Base-by-base conservation (phyloP, 2,797 vertebrate genomes). In the Mus minutoides region DNA sequence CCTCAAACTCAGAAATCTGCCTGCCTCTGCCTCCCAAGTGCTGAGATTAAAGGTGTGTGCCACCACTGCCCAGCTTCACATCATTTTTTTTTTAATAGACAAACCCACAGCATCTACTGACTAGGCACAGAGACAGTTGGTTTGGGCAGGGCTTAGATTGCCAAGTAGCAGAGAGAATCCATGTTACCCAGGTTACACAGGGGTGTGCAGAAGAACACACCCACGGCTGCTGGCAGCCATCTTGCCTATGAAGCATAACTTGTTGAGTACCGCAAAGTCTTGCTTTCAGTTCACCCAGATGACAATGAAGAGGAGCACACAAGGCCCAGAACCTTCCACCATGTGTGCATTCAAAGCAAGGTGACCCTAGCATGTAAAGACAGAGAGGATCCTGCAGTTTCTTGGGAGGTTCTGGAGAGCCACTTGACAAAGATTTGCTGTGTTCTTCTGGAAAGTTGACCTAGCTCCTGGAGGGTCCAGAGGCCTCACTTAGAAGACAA, bases 171-270 rank as follows among this genome's bases (percentile, higher is more conserved):
- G 34, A 1, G 17, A 60, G 87, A 46, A 40, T 6, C 26, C 40
- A 34, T 40, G 40, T 62, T 29, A 17, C 46, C 37, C 58, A 46
- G 26, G n/a, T n/a, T n/a, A n/a, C n/a, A n/a, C n/a, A n/a, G n/a
- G n/a, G n/a, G n/a, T 26, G 21, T 26, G 12, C 31, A 34, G 46
- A 14, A 84, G 49, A 49, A 26, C 0, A 0, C 3, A 7, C 14
- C 11, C 4, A 1, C 24, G 46, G 24, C 52, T n/a, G 0, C 10
- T 43, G 21, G 14, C 22, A 26, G 37, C n/a, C 46, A n/a, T 49
- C 1, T 24, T 92, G 60, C 22, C 19, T 14, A 26, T 10, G 2
- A 10, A 64, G 22, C 34, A 34, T 49, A n/a, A 71, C 26, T 8
- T n/a, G 12, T 31, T 1, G 1, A 76, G 13, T 43, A 62, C 12